A percentile compares a stretch with the other conserved stretches of the same genome.
Evolutionary conservation across 1,140 invertebrate species (phyloP).

Genomic region (Lepidurus apus): DNA sequence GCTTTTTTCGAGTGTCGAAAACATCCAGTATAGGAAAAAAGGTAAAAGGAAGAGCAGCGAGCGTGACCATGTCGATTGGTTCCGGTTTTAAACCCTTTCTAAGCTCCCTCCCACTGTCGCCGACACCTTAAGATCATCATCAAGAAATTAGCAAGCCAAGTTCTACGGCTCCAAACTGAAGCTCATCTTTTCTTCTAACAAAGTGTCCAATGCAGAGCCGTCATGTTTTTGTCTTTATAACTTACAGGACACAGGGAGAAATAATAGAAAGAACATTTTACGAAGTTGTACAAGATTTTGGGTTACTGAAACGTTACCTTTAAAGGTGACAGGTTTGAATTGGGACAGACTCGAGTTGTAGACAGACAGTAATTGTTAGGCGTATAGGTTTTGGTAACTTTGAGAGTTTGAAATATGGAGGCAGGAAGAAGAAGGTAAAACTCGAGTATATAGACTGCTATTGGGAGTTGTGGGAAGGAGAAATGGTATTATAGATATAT

Average conservation of each 20-base stretch:
- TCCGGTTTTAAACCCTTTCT: not conserved
- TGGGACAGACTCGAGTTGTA: no score
- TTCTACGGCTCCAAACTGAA: not conserved
- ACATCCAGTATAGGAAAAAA: not conserved
- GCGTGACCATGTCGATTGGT: constrained; percentile 6
- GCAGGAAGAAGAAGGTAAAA: not conserved
- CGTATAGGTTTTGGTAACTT: not conserved
- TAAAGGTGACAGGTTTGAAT: no score
- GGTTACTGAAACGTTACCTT: no score
- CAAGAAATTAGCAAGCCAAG: not conserved
- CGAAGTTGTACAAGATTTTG: no score
- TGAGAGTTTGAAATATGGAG: not conserved
- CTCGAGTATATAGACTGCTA: not conserved
- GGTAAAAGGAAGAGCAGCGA: not conserved
- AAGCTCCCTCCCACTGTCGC: not conserved
- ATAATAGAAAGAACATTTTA: no score
- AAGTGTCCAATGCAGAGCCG: no score
- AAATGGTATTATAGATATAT: not conserved
- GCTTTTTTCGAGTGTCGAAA: not conserved
- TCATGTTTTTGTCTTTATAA: no score
- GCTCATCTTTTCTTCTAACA: no score
- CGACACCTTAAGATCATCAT: not conserved
- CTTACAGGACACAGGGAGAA: no score
- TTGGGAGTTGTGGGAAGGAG: not conserved
- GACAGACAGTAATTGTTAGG: not conserved